Percentiles rank a stretch among this genome's conserved stretches.
These are phyloP conservation scores for Sebastes glaucus DNA, from an alignment of 2,797 vertebrate genomes.

Conservation along the genomic window DNA sequence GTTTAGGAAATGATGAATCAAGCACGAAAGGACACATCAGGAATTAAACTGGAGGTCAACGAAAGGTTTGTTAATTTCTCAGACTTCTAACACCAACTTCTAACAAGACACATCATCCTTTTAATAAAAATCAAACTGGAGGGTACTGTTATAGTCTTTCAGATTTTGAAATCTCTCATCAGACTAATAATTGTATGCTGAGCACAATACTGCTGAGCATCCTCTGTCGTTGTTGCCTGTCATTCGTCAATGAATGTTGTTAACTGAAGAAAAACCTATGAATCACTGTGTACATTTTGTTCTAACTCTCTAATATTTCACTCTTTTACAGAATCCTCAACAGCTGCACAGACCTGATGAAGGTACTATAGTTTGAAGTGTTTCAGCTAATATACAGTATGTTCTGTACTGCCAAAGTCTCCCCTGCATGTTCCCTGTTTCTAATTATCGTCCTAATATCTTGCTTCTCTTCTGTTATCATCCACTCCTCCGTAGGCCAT, in stretches of 20 bases:
- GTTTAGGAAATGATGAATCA: slow-evolving; percentile 97
- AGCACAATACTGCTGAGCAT: neutral
- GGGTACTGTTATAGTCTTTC: neutral
- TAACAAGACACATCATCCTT: neutral
- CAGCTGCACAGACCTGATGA: slow-evolving; percentile 97
- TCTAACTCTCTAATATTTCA: neutral
- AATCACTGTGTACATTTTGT: neutral
- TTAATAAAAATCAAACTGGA: neutral
- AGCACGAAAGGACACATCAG: slow-evolving; percentile 90
- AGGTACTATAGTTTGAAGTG: slow-evolving; percentile 83
- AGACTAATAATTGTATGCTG: neutral
- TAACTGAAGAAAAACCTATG: neutral
- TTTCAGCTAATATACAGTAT: neutral
- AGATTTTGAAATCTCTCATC: neutral
- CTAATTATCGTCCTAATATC: neutral
- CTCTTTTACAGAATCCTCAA: slow-evolving; percentile 87
- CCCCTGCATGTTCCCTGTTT: neutral
- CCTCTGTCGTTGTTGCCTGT: neutral
- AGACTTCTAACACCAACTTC: neutral
- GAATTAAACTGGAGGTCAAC: slow-evolving; percentile 95
- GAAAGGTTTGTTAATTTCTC: slow-evolving; percentile 87
- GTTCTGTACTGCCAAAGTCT: neutral
- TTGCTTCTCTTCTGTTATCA: neutral
- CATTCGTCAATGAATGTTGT: neutral
- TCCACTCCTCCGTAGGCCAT: slow-evolving; percentile 86